Conservation (phyloP, 2,888 invertebrate species). For the Gonocerus acuteangulatus region DNA sequence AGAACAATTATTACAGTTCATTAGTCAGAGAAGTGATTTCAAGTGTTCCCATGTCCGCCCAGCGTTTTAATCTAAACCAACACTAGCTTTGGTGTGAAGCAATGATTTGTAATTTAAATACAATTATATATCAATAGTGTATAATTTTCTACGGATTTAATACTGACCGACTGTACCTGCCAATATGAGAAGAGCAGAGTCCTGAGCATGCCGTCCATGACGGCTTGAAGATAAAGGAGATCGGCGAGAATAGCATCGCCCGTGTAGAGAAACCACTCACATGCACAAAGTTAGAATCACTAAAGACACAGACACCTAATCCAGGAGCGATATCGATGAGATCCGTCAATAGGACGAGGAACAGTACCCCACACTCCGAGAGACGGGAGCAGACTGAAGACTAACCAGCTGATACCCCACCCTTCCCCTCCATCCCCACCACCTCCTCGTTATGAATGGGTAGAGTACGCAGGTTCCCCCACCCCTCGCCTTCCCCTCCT, state of each 20-base stretch:
- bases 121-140: too few species aligned
- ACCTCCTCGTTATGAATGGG: conserved; percentile 23
- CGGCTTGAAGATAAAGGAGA: not conserved
- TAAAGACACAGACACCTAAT: too few species aligned
- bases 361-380: not conserved
- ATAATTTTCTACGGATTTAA: too few species aligned
- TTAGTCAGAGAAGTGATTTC: too few species aligned
- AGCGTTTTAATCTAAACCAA: too few species aligned
- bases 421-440: conserved; percentile 20
- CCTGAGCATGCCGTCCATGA: conserved; percentile 47
- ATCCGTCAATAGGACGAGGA: not conserved
- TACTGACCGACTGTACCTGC: conserved; percentile 38
- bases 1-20: too few species aligned
- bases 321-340: conserved; percentile 1
- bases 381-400: conserved; percentile 17
- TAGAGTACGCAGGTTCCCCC: conserved; percentile 20
- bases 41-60: too few species aligned
- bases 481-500: conserved; percentile 25
- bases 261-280: conserved; percentile 18
- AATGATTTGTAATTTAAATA: too few species aligned
- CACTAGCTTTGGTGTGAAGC: too few species aligned
- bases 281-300: conserved; percentile 2
- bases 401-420: not conserved
- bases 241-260: conserved; percentile 9
- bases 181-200: conserved; percentile 45